Percentiles rank a stretch among this genome's conserved stretches.
Evolutionary conservation across 2,888 invertebrate species (phyloP).

Genomic region (Drosophila quasianomalipes): DNA sequence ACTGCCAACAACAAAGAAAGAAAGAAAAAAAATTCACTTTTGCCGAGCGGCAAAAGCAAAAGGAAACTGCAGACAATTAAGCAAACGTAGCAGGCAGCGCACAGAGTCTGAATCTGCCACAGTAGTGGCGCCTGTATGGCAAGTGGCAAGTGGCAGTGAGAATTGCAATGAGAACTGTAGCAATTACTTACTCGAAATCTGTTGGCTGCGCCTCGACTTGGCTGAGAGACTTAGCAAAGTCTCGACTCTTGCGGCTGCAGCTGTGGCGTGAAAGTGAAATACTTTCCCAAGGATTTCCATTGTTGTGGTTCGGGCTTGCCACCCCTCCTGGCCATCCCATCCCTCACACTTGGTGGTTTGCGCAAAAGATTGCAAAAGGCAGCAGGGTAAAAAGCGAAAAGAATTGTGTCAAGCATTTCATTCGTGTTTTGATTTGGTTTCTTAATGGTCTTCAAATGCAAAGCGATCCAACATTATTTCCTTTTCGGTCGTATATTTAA

Average conservation of each 20-base stretch:
- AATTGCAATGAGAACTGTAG: constrained; percentile 62
- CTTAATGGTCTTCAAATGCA: constrained; percentile 33
- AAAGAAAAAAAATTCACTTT: constrained; percentile 20
- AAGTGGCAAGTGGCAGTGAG: constrained; percentile 36
- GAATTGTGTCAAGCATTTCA: constrained; percentile 70
- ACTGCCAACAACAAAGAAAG: constrained; percentile 24
- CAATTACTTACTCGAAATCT: constrained; percentile 77
- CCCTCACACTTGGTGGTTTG: constrained; percentile 35
- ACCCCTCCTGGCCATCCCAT: not conserved
- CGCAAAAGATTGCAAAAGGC: constrained; percentile 47
- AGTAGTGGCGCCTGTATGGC: constrained; percentile 7
- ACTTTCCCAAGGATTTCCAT: constrained; percentile 73
- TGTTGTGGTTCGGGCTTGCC: constrained; percentile 61
- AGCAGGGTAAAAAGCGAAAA: constrained; percentile 16
- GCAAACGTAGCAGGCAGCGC: constrained; percentile 44
- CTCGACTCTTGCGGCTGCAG: constrained; percentile 63
- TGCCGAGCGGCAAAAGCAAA: constrained; percentile 48
- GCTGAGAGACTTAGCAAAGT: constrained; percentile 33
- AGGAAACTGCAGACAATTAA: constrained; percentile 76
- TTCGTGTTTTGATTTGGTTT: constrained; percentile 59
- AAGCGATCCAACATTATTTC: constrained; percentile 12
- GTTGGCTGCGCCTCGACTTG: constrained; percentile 34
- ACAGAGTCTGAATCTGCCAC: not conserved
- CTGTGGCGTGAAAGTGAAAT: constrained; percentile 72
- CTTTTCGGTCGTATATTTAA: not conserved